A percentile compares a stretch with the other conserved stretches of the same genome.
Conservation (phyloP, 2,797 vertebrate genomes). For the Anguilla obscura region DNA sequence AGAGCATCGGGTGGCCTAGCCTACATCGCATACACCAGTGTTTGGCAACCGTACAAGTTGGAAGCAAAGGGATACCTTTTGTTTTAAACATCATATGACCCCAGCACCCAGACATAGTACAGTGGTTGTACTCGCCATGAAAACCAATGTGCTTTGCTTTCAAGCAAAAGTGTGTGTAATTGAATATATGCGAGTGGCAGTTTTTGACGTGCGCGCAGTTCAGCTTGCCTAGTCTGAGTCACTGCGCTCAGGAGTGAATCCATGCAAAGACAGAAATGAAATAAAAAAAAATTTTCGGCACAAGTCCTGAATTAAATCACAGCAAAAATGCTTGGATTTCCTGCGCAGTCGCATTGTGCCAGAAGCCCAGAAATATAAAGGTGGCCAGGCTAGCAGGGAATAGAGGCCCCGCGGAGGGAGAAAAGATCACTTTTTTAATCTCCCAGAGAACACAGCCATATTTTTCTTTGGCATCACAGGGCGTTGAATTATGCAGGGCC, state of each 20-base stretch:
- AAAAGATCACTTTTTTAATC: neutral
- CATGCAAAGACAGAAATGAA: neutral
- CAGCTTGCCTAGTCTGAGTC: neutral
- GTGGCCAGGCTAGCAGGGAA: neutral
- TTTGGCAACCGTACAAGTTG: neutral
- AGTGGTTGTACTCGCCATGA: neutral
- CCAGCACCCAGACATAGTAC: neutral
- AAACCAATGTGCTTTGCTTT: neutral
- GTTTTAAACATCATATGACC: neutral
- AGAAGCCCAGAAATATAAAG: neutral
- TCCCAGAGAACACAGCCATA: neutral
- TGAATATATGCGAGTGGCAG: neutral
- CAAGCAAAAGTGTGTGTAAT: neutral
- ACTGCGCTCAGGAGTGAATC: neutral
- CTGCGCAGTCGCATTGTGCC: neutral
- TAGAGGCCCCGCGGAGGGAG: neutral
- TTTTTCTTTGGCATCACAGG: neutral
- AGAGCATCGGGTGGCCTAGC: no score
- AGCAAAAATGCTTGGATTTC: neutral
- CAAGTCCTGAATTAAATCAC: neutral
- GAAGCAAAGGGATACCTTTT: neutral
- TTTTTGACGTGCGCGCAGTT: neutral
- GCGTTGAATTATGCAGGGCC: neutral
- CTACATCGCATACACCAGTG: neutral
- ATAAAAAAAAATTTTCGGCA: neutral